Conservation (phyloP, 2,113 vertebrate species). For the Pelecanus crispus region DNA sequence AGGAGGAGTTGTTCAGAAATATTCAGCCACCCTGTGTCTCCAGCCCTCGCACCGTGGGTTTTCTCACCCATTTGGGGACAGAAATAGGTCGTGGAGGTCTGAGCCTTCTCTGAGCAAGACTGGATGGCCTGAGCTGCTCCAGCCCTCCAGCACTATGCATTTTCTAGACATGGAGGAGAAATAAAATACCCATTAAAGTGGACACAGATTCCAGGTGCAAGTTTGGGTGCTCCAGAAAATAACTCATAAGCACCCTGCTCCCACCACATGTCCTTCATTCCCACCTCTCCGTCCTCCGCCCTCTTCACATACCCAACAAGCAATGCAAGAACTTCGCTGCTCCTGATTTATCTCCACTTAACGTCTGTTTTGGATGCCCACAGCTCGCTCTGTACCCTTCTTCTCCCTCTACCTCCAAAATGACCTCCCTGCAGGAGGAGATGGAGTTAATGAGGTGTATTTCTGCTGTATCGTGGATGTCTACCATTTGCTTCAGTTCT, state of each 20-base stretch:
- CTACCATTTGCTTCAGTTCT: neutral
- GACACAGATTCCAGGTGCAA: neutral
- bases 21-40: neutral
- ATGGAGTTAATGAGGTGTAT: neutral
- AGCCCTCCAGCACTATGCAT: neutral
- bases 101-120: neutral
- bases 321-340: neutral
- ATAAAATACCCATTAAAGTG: neutral
- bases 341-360: neutral
- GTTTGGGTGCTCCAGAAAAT: neutral
- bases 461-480: accelerated
- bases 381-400: neutral
- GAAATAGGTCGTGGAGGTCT: neutral
- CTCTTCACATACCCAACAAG: neutral
- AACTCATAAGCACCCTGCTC: neutral
- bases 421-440: neutral
- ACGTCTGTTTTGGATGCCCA: neutral
- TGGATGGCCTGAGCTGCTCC: neutral
- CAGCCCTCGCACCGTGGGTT: accelerated
- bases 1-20: neutral
- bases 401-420: neutral
- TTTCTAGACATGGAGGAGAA: neutral
- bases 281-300: neutral
- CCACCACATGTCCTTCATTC: neutral
- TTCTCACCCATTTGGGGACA: neutral